Base-by-base conservation (phyloP, 2,797 vertebrate species). In the Lepus oiostolus region DNA sequence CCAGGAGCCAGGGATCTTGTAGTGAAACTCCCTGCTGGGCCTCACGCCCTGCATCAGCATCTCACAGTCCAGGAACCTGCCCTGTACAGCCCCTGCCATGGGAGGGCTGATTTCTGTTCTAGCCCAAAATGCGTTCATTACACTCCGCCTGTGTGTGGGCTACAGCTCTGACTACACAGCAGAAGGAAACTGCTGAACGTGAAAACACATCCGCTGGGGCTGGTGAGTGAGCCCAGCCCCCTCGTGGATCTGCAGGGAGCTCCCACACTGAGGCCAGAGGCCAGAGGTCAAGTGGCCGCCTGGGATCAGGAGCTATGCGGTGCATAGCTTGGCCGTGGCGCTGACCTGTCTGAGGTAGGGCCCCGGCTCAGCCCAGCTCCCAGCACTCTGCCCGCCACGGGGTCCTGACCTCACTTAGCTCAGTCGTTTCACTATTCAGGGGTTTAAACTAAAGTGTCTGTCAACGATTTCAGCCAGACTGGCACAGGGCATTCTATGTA, bases 311-410 rank as follows among this genome's bases (percentile, higher is more conserved):
- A 47, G 28, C 63, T 77, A 26, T 42, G 54, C 7, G 5, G 47
- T 2, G 7, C 68, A 54, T 4, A 1, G 14, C 11, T 47, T 5
- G 42, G 42, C 42, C 42, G 9, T 8, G 42, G 42, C 42, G 7
- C 42, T 47, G 8, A 8, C 42, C 42, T 47, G 42, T 8, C 42
- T 58, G 19, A 58, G 19, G 14, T 58, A 16, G 19, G 54, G 54
- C 16, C 54, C 54, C 54, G 4, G 19, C 50, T n/a, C 26, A 17
- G 7, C 5, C 7, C 24, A 3, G 14, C 2, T 0, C 12, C 47
- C 30, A 5, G 35, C 58, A 7, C 35, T 17, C 21, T 5, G 0
- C 7, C 2, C 4, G 1, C 71, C 13, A 8, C 26, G 0, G 3
- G 2, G 5, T 9, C 12, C 50, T 30, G 0, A 13, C n/a, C 52